A percentile compares a stretch with the other conserved stretches of the same genome.
phyloP scores from a whole-genome alignment of 2,113 vertebrate species.

The Barnardius zonarius region DNA sequence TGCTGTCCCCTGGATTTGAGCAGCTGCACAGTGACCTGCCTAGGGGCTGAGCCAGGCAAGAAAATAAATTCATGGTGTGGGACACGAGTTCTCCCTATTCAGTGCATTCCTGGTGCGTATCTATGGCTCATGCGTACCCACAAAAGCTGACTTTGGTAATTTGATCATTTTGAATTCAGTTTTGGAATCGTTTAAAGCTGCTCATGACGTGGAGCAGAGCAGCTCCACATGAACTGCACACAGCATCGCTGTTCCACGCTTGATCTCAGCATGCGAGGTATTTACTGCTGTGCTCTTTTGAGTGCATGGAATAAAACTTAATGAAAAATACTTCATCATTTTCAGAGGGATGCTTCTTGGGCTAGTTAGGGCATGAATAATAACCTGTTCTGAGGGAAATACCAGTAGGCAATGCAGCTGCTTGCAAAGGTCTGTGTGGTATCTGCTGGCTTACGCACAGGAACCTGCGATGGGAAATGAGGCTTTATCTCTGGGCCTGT shows the following conservation, averaged over 20 bases:
- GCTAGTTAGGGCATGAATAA: not conserved
- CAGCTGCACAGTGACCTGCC: not conserved
- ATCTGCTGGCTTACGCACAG: not conserved
- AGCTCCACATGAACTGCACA: not conserved
- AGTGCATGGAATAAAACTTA: not conserved
- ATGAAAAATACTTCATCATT: not conserved
- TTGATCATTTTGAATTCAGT: not conserved
- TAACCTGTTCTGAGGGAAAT: not conserved
- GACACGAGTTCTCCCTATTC: fast-evolving
- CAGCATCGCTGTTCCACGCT: not conserved
- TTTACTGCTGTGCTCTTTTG: not conserved
- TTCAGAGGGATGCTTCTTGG: not conserved
- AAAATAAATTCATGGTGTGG: fast-evolving
- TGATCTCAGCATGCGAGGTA: fast-evolving
- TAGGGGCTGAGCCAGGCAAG: not conserved
- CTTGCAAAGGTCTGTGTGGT: not conserved
- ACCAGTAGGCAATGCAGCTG: not conserved
- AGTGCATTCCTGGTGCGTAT: not conserved
- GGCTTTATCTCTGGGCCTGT: not conserved
- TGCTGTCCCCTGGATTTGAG: not conserved
- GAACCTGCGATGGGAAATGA: not conserved
- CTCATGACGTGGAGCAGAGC: not conserved
- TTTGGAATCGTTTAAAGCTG: not conserved
- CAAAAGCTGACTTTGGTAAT: not conserved
- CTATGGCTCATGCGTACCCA: not conserved